Evolutionary conservation across 2,888 invertebrate genomes (phyloP), one percentile per base, ranked within the genome.

Genomic region (Zeuzera pyrina): DNA sequence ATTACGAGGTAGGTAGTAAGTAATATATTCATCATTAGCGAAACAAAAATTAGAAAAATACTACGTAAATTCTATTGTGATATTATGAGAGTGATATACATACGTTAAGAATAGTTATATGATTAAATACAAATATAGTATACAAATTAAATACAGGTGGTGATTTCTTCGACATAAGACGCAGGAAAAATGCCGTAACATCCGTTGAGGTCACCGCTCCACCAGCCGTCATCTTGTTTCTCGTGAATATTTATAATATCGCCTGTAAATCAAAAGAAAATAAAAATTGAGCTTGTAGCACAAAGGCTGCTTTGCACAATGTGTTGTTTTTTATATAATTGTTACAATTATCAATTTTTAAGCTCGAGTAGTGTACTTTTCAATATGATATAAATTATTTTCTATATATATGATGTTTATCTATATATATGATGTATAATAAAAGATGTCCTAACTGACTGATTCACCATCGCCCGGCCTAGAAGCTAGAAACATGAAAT

Each of bases 191-290:
- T 95, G 14, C 97, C 97, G 39, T 93, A 89, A 41, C 87, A 87
- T 25, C 95, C 94, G 53, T 90, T 89, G 35, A 95, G 85, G 52
- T 95, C 94, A 2, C 96, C 97, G 35, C 94, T 86, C 96, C 96
- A 97, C 97, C 97, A 97, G 21, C 95, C 96, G 57, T 95, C 95
- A 16, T 92, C 92, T 66, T 95, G 94, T 59, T 96, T 95, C 52
- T 92, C 91, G 63, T 93, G 94, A 21, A 97, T 91, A 48, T 90
- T 91, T 49, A 97, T 93, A 29, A 94, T 79, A 66, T 97, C 95
- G 43, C 96, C 94, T 83, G 87, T 61, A 59, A n/a, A n/a, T n/a
- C n/a, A n/a, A 64, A 31, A 38, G 12, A 34, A 39, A 38, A 8
- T 19, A 10, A 13, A 7, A 22, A 15, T 8, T 10, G 12, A 11